Evolutionary conservation across 2,888 invertebrate species (phyloP), one percentile per base, ranked within the genome.

Genomic region (Cepaea hortensis): DNA sequence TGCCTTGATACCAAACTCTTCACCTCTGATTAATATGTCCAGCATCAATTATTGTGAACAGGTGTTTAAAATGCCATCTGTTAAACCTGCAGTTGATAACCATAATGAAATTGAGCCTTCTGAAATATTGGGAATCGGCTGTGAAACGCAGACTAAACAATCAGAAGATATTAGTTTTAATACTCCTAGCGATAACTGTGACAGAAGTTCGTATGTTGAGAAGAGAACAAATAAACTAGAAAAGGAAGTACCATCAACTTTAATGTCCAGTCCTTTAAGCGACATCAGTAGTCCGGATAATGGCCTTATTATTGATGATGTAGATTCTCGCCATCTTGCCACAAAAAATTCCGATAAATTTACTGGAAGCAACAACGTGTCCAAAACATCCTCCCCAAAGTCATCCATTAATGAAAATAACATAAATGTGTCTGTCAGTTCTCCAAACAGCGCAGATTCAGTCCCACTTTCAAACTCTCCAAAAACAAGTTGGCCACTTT

Each of bases 271-370:
- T 88, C 93, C 93, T 23, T 89, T 90, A 68, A 93, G 93, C 89
- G 92, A 93, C 70, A 90, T 90, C 7, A 94, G 94, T 89, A 94
- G 94, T 87, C 94, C 94, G 7, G 94, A 94, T 87, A 94, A 94
- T 87, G 93, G 93, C 65, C 90, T 95, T 55, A 91, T 95, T 68
- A 95, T 95, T 76, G 95, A 95, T 88, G 94, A 91, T 89, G 93
- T 91, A 20, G 82, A 88, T 18, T 91, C 91, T 4, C 91, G 80
- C 15, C 81, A 79, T 48, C 18, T 85, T 4, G 11, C 35, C 15
- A 46, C 50, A 15, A 85, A 85, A 85, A 15, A 61, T 20, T 20
- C 62, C 46, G 68, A 18, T 7, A 70, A 50, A 77, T 20, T 35
- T 23, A n/a, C 50, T 35, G 68, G 46, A 6, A 75, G 48, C 18